Base-by-base conservation (phyloP, 2,888 invertebrate genomes). In the Amaurobius ferox region DNA sequence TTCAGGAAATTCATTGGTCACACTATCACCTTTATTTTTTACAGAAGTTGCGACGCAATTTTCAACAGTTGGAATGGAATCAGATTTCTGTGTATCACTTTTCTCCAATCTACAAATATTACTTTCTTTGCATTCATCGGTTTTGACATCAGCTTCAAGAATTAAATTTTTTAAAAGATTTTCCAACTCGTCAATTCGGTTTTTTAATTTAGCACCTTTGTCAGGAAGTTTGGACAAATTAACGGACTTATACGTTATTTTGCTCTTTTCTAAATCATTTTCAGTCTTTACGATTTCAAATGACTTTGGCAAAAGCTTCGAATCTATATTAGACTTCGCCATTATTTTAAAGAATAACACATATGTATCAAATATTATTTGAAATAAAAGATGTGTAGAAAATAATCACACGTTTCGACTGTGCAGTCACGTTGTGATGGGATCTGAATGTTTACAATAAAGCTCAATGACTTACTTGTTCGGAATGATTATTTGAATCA, bases 161-260 rank as follows among this genome's bases (percentile, higher is more conserved):
- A 23, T 76, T 35, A 87, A 32, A 13, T 2, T n/a, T 35, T 76
- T 73, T 28, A 89, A 40, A 32, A 85, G 67, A 48, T 70, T 85
- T 72, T 89, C 89, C 9, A 89, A 73, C 0, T 79, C 78, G 9
- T 80, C 28, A 6, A 89, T 87, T 11, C 76, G 71, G 13, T 88
- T 40, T 70, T 78, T 81, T 26, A 89, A 78, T 73, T 74, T 88
- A 16, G 64, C 77, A 16, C 89, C 89, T 66, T 86, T 88, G 61
- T 89, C 89, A 26, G 88, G 87, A 28, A 89, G 66, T 5, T 62
- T 26, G 11, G 78, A 64, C 0, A 88, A 48, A 66, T 88, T 86
- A 1, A 87, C 80, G 30, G 78, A 67, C 23, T 83, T 80, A 44
- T 78, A 87, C 9, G 86, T 11, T 72, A 67, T 88, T 77, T 88